A percentile compares a stretch with the other conserved stretches of the same genome.
Conservation (phyloP, 1,140 invertebrate species). For the Elymnias hypermnestra region DNA sequence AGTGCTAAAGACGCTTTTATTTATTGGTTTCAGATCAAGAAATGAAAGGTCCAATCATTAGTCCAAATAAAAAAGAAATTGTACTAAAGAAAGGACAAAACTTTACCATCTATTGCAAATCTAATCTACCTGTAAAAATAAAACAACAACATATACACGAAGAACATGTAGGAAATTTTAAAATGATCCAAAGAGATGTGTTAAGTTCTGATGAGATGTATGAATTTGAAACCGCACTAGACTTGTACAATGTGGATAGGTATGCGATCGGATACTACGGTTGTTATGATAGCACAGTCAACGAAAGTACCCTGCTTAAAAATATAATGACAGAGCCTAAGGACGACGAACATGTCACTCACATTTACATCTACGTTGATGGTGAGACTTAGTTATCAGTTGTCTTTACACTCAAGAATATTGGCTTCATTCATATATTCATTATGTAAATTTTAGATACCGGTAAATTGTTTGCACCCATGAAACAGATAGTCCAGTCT, state of each 20-base stretch:
- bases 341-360: conserved; percentile 61
- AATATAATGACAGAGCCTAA: conserved; percentile 59
- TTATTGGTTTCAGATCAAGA: conserved; percentile 49
- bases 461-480: conserved; percentile 71
- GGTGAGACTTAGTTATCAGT: too few relatives aligned
- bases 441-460: conserved; percentile 71
- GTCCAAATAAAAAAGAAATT: conserved; percentile 62
- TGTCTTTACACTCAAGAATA: too few relatives aligned
- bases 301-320: conserved; percentile 41
- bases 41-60: conserved; percentile 60
- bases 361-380: conserved; percentile 81
- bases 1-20: too few relatives aligned
- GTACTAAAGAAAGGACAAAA: conserved; percentile 65
- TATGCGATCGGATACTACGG: conserved; percentile 79
- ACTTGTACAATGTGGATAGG: conserved; percentile 59
- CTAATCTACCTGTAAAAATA: conserved; percentile 66
- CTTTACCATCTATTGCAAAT: conserved; percentile 73
- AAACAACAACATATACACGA: conserved; percentile 56
- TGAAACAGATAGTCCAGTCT: conserved; percentile 51
- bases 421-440: not conserved
- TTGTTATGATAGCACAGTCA: conserved; percentile 67
- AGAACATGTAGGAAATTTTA: conserved; percentile 37
- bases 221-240: conserved; percentile 54
- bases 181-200: conserved; percentile 32
- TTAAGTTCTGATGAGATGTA: conserved; percentile 41